phyloP scores from a whole-genome alignment of 1,140 invertebrate genomes.

The Argopecten irradians region DNA sequence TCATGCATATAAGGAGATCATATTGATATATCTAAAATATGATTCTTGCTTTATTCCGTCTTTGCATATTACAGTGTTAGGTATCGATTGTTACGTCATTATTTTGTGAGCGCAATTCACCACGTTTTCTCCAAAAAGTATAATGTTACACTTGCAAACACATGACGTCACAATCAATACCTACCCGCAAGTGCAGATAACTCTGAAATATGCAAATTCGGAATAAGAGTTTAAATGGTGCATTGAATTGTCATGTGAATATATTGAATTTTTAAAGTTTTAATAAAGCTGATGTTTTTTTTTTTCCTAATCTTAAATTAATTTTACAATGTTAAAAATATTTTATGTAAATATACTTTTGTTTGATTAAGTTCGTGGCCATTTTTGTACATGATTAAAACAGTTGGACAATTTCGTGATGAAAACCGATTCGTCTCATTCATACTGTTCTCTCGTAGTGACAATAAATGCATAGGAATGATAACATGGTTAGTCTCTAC shows the following conservation, averaged over 20 bases:
- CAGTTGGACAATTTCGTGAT: background rate
- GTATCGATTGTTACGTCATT: no score
- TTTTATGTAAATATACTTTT: background rate
- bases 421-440: background rate
- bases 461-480: background rate
- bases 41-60: background rate
- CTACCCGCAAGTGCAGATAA: no score
- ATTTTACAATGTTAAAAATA: background rate
- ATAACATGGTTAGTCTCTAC: background rate
- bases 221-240: background rate
- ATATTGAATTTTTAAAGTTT: background rate
- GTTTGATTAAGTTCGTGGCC: background rate
- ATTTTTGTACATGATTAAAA: background rate
- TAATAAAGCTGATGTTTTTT: no score
- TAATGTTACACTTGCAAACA: no score
- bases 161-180: no score
- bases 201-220: no score
- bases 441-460: background rate
- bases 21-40: background rate
- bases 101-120: no score
- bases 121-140: no score
- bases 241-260: background rate
- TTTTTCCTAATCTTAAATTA: no score
- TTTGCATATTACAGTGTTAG: no score
- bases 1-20: background rate